phyloP scores from a whole-genome alignment of 1,140 invertebrate species.

The Bombus polaris region DNA sequence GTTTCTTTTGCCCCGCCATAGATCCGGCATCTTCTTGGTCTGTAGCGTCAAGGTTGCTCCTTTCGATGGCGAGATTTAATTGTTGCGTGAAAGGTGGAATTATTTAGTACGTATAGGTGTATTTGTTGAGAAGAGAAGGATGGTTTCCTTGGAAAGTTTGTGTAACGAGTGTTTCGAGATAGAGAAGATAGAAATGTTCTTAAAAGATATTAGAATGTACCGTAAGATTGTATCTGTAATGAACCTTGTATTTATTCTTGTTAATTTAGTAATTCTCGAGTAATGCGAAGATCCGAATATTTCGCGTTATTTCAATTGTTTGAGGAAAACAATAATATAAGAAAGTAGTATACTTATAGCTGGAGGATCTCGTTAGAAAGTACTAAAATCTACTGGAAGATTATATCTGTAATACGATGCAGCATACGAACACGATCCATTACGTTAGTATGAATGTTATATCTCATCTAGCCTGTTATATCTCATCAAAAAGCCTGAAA shows the following conservation, averaged over 20 bases:
- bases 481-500: too few relatives aligned
- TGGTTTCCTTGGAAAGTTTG: not conserved
- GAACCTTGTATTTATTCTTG: not conserved
- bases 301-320: not conserved
- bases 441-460: too few relatives aligned
- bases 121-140: not conserved
- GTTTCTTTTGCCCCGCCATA: slow-evolving; percentile 65
- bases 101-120: too few relatives aligned
- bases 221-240: not conserved
- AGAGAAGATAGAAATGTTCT: not conserved
- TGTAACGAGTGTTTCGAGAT: not conserved
- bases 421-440: too few relatives aligned
- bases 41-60: not conserved
- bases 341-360: not conserved
- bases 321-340: not conserved
- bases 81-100: not conserved
- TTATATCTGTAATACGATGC: not conserved
- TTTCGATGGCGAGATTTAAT: not conserved
- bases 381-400: not conserved
- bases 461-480: too few relatives aligned
- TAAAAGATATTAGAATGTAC: not conserved
- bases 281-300: not conserved
- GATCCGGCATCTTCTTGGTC: not conserved
- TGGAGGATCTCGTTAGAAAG: not conserved
- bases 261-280: not conserved